Evolutionary conservation across 2,888 invertebrate species (phyloP).

Genomic region (Alloplasta piceator): DNA sequence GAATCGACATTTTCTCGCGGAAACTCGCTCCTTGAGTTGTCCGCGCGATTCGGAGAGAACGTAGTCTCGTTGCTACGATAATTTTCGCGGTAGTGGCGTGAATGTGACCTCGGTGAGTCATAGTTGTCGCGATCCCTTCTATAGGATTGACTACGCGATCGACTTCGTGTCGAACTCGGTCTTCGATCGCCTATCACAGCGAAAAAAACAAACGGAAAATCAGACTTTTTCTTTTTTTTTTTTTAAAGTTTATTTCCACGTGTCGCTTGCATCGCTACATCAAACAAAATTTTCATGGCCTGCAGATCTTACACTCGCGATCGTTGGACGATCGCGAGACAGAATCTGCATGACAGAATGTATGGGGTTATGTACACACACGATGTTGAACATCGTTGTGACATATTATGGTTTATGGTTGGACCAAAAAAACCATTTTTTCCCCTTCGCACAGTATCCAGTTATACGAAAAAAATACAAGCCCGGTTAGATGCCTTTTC

Average conservation of each 20-base stretch:
- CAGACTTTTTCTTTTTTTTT: not conserved
- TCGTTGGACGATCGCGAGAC: slow-evolving; percentile 36
- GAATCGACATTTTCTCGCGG: no score
- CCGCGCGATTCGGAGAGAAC: no score
- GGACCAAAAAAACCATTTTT: slow-evolving; percentile 31
- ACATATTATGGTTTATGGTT: slow-evolving; percentile 23
- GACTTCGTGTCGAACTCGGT: not conserved
- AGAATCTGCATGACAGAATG: not conserved
- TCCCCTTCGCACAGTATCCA: not conserved
- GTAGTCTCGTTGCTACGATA: not conserved
- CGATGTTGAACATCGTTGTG: slow-evolving; percentile 37
- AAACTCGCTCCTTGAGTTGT: no score
- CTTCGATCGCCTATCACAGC: not conserved
- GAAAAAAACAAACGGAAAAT: not conserved
- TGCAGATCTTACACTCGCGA: not conserved
- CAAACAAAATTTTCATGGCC: not conserved
- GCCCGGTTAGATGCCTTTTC: no score
- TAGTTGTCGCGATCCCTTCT: not conserved
- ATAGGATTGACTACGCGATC: not conserved
- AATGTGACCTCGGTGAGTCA: not conserved
- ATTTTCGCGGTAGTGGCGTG: not conserved
- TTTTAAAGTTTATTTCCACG: not conserved
- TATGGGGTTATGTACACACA: slow-evolving; percentile 8
- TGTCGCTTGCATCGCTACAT: not conserved
- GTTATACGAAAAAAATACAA: no score